These are phyloP conservation scores for Alviniconcha strummeri DNA, from an alignment of 2,888 invertebrate genomes.

Conservation along the genomic window DNA sequence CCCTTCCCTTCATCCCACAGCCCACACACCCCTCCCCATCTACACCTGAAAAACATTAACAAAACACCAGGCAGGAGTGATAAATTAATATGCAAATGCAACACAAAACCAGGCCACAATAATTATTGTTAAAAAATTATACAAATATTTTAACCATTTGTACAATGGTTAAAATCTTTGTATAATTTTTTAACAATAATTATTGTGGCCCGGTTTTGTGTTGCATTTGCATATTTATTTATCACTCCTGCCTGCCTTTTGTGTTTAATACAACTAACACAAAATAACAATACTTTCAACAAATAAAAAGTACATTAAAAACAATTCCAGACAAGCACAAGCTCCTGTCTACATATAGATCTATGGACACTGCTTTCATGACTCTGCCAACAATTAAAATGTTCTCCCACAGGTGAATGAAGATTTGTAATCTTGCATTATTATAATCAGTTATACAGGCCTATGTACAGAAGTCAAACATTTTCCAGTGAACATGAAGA, in stretches of 20 bases:
- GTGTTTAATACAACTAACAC: background rate
- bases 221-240: too few species aligned
- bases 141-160: background rate
- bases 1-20: too few species aligned
- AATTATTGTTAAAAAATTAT: background rate
- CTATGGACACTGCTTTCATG: background rate
- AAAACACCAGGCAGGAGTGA: background rate
- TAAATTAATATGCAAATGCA: background rate
- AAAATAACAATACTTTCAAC: background rate
- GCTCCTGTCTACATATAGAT: background rate
- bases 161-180: background rate
- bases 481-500: too few species aligned
- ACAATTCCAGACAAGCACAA: background rate
- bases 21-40: background rate
- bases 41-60: background rate
- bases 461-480: too few species aligned
- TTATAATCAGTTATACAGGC: too few species aligned
- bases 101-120: background rate
- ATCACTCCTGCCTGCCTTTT: too few species aligned
- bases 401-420: background rate
- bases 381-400: background rate
- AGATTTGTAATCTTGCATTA: background rate
- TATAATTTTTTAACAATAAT: too few species aligned
- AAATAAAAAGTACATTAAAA: background rate
- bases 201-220: too few species aligned